Conservation (phyloP, 2,888 invertebrate species). For the Epsilonema sp. region DNA sequence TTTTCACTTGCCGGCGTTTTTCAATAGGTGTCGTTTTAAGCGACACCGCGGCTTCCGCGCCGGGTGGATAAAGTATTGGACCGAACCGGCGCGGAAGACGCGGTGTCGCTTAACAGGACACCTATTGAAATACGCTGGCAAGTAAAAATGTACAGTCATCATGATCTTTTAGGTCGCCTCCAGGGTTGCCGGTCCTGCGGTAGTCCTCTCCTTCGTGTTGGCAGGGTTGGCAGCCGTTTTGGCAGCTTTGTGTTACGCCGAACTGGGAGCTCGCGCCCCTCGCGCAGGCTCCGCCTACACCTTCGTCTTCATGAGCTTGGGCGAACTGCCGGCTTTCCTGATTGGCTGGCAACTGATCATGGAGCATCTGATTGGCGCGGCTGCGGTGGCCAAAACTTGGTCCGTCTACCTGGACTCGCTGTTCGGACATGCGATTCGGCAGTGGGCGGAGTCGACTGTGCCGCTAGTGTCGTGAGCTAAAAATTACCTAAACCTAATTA, state of each 20-base stretch:
- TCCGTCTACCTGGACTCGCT: conserved; percentile 33
- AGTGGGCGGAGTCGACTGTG: too few relatives aligned
- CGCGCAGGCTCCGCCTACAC: conserved; percentile 50
- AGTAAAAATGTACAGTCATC: too few relatives aligned
- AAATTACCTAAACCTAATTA: too few relatives aligned
- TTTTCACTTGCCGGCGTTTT: too few relatives aligned
- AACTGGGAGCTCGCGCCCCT: conserved; percentile 38
- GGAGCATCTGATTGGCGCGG: conserved; percentile 58
- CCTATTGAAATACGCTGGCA: too few relatives aligned
- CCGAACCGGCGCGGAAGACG: too few relatives aligned
- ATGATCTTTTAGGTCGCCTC: conserved; percentile 62
- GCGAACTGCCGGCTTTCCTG: conserved; percentile 80
- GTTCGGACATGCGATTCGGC: conserved; percentile 28
- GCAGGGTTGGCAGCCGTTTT: conserved; percentile 64
- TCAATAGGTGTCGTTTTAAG: too few relatives aligned
- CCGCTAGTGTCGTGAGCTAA: too few relatives aligned
- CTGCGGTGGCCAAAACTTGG: conserved; percentile 34
- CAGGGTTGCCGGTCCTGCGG: conserved; percentile 69
- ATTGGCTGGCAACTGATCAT: conserved; percentile 26
- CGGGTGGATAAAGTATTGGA: too few relatives aligned
- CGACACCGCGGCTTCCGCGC: too few relatives aligned
- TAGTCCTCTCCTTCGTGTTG: conserved; percentile 52
- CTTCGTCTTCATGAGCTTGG: conserved; percentile 85
- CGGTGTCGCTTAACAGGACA: too few relatives aligned
- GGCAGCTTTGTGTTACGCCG: conserved; percentile 48